These are phyloP conservation scores for Hystrix brachyura DNA, from an alignment of 2,113 vertebrate species.

Conservation along the genomic window DNA sequence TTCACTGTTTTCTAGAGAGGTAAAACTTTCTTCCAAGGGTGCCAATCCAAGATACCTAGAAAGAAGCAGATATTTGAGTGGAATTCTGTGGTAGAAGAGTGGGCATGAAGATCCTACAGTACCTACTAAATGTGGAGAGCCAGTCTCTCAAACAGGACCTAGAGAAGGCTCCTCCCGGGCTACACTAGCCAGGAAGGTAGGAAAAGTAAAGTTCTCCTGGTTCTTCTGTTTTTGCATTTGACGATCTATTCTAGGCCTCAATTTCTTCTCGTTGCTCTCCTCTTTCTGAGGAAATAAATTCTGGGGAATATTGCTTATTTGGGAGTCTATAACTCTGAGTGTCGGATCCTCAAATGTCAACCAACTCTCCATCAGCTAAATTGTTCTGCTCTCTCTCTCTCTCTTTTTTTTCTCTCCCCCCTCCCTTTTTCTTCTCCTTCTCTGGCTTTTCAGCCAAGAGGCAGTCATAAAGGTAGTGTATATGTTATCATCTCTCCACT, in stretches of 20 bases:
- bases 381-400: background rate
- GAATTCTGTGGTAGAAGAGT: background rate
- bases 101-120: background rate
- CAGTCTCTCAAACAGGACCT: background rate
- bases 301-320: background rate
- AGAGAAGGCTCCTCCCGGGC: background rate
- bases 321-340: background rate
- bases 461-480: background rate
- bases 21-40: background rate
- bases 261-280: background rate
- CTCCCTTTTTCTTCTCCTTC: background rate
- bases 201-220: background rate
- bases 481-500: background rate
- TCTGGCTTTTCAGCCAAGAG: background rate
- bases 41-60: background rate
- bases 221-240: background rate
- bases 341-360: background rate
- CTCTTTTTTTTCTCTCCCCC: background rate
- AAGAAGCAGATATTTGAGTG: background rate
- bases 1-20: background rate
- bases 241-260: background rate
- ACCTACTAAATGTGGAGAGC: background rate
- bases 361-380: background rate
- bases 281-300: background rate
- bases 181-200: background rate